Conservation (phyloP, 2,113 vertebrate genomes). For the Athene cunicularia region DNA sequence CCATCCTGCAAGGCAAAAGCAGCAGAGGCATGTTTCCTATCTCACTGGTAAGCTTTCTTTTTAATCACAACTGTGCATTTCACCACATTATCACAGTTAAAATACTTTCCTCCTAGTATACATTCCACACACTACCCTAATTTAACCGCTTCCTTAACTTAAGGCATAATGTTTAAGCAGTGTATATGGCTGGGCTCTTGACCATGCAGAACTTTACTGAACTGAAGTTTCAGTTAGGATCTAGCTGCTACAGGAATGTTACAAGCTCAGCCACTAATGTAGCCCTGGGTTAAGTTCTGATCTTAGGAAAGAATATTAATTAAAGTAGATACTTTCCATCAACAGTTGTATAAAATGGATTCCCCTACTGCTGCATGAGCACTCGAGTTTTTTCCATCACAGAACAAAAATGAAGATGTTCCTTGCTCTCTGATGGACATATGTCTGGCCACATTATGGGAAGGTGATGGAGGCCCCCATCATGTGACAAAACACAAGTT, state of each 20-base stretch:
- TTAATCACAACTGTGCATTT: not conserved
- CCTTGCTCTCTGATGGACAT: not conserved
- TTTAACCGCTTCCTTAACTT: not conserved
- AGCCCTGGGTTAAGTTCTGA: not conserved
- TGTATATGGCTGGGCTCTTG: not conserved
- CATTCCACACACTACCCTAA: not conserved
- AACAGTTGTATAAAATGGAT: not conserved
- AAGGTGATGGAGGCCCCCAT: not conserved
- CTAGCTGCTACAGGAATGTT: not conserved
- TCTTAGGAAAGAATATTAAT: not conserved
- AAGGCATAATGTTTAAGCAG: not conserved
- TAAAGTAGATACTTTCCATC: not conserved
- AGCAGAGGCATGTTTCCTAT: not conserved
- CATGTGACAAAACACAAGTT: not conserved
- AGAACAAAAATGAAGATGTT: not conserved
- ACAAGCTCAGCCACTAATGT: not conserved
- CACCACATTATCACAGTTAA: not conserved
- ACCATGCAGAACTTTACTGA: not conserved
- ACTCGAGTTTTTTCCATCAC: not conserved
- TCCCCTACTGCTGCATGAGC: not conserved
- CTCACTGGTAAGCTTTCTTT: not conserved
- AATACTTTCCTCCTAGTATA: not conserved
- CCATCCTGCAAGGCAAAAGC: conserved; percentile 78
- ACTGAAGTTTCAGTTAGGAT: not conserved
- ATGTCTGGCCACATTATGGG: not conserved